Evolutionary conservation across 2,797 vertebrate genomes (phyloP).

Genomic region (Sciurus vulgaris): DNA sequence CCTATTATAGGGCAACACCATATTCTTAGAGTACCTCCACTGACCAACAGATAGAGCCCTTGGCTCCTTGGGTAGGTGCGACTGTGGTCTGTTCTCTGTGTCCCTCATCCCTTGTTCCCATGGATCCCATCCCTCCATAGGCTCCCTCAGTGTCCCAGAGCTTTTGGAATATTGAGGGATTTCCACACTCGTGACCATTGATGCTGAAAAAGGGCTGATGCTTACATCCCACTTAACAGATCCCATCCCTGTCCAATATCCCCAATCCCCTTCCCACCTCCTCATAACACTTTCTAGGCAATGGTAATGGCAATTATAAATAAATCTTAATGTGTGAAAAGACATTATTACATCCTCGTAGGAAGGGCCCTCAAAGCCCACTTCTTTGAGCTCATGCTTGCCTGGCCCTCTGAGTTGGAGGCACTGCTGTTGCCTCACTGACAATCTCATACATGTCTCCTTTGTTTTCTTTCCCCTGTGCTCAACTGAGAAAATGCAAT

Average conservation of each 20-base stretch:
- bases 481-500: not conserved
- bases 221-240: conserved; percentile 84
- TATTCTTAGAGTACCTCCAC: not conserved
- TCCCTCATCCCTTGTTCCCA: not conserved
- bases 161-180: not conserved
- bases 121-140: not conserved
- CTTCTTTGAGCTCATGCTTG: not conserved
- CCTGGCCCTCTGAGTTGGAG: not conserved
- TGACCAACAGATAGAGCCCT: not conserved
- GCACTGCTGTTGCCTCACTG: not conserved
- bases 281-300: conserved; percentile 78
- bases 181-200: conserved; percentile 15
- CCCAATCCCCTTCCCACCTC: conserved; percentile 74
- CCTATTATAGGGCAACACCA: not conserved
- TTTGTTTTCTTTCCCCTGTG: not conserved
- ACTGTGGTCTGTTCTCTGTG: not conserved
- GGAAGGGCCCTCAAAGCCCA: not conserved
- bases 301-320: not conserved
- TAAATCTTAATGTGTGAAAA: not conserved
- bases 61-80: not conserved
- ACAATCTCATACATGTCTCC: not conserved
- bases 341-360: not conserved
- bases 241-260: conserved; percentile 73
- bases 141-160: not conserved
- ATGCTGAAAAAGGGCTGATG: conserved; percentile 89